Percentiles rank a stretch among this genome's conserved stretches.
These are phyloP conservation scores for Cinclus mexicanus DNA, from an alignment of 2,113 vertebrate genomes.

Conservation along the genomic window DNA sequence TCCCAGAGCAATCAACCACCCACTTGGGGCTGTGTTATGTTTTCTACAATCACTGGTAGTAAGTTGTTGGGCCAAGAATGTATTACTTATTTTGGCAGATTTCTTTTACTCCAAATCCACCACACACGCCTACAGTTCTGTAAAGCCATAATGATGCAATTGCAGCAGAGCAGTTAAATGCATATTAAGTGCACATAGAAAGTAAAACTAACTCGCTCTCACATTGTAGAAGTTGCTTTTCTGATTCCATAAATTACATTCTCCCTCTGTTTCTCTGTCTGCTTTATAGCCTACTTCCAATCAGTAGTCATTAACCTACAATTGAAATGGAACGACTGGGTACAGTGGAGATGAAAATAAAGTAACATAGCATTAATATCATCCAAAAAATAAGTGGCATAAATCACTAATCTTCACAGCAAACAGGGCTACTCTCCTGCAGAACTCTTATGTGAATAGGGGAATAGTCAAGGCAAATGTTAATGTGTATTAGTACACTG, in stretches of 20 bases:
- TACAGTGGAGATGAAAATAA: neutral
- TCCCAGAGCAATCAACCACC: neutral
- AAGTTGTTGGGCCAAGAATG: neutral
- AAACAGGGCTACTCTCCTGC: neutral
- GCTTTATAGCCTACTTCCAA: neutral
- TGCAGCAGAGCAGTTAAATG: neutral
- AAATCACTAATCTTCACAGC: neutral
- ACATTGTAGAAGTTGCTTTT: neutral
- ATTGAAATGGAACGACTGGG: neutral
- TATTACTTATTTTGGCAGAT: neutral
- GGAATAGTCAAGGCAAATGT: neutral
- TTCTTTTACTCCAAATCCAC: neutral
- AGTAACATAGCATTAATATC: neutral
- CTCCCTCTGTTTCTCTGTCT: neutral
- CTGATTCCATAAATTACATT: neutral
- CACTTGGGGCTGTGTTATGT: fast-evolving
- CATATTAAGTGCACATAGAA: neutral
- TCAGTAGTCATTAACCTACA: neutral
- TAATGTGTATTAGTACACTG: neutral
- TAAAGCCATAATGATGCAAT: neutral
- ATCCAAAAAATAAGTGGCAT: neutral
- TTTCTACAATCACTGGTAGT: neutral
- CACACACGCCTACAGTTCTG: neutral
- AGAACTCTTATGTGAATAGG: neutral
- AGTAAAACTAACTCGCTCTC: neutral